A percentile compares a stretch with the other conserved stretches of the same genome.
Conservation (phyloP, 2,113 vertebrate species). For the human (Homo sapiens) region GRCh38 chr5:158377501-158378000, state of each 20-base stretch:
- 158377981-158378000: background rate
- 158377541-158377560: background rate
- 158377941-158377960: background rate
- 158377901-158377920: background rate
- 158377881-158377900: background rate
- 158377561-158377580: background rate
- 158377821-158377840: background rate
- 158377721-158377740: background rate
- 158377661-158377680: background rate
- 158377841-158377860: background rate
- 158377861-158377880: background rate
- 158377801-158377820: background rate
- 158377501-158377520: background rate
- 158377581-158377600: background rate
- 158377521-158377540: background rate
- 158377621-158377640: too few relatives aligned
- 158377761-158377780: background rate
- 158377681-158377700: too few relatives aligned
- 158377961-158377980: background rate
- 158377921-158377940: background rate
- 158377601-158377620: background rate
- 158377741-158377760: background rate
- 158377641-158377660: background rate
- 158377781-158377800: background rate
- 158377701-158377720: background rate